Percentiles rank a stretch among this genome's conserved stretches.
phyloP scores from a whole-genome alignment of 2,797 vertebrate genomes.

The Lophius americanus region DNA sequence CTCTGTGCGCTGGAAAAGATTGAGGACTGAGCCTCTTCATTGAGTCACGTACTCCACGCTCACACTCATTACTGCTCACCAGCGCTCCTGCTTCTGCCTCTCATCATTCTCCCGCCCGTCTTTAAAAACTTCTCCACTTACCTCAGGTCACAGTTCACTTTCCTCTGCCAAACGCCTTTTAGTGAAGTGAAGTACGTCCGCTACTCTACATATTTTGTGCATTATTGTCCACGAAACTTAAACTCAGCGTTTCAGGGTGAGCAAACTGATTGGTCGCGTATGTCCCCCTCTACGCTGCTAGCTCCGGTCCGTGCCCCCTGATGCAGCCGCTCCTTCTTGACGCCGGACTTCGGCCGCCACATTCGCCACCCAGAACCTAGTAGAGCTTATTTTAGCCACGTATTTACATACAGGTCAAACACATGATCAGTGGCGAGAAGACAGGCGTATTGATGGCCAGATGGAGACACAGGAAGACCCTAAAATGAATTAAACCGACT shows the following conservation, averaged over 20 bases:
- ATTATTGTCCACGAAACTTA: constrained; percentile 25
- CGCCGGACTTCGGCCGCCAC: constrained; percentile 16
- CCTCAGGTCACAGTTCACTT: constrained; percentile 12
- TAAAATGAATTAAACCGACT: too few species aligned
- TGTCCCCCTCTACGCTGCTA: background rate
- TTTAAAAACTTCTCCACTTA: constrained; percentile 15
- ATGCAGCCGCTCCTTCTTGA: constrained; percentile 12
- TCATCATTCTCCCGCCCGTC: constrained; percentile 19
- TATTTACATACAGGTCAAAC: constrained; percentile 72
- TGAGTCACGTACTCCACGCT: constrained; percentile 32
- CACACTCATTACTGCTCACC: constrained; percentile 18
- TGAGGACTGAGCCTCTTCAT: constrained; percentile 32
- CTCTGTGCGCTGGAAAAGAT: constrained; percentile 15
- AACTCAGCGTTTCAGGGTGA: constrained; percentile 7
- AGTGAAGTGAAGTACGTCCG: constrained; percentile 3
- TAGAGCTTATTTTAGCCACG: constrained; percentile 50
- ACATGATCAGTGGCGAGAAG: constrained; percentile 25
- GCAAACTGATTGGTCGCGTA: constrained; percentile 3
- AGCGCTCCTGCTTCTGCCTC: background rate
- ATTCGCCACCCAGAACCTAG: constrained; percentile 61
- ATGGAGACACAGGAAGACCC: constrained; percentile 18
- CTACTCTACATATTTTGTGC: background rate
- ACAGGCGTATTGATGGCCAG: constrained; percentile 22
- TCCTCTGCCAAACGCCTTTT: constrained; percentile 18
- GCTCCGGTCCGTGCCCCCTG: constrained; percentile 13